A percentile compares a stretch with the other conserved stretches of the same genome.
phyloP scores from a whole-genome alignment of 2,113 vertebrate species.

The Phalacrocorax aristotelis region DNA sequence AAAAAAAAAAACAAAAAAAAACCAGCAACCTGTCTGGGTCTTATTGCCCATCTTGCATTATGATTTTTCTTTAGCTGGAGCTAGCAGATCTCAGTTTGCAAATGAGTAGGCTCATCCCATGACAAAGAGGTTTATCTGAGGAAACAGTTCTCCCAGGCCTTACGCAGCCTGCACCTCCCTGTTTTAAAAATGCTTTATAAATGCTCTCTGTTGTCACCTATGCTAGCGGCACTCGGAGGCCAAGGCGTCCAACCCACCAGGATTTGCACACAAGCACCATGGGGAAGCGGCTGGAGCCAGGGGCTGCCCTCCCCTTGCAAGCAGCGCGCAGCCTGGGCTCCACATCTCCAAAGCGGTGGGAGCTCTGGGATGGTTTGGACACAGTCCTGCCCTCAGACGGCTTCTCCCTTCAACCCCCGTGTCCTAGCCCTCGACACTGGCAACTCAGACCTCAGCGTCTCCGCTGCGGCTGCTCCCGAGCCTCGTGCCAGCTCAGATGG shows the following conservation, averaged over 20 bases:
- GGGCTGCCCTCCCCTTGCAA: too few species aligned
- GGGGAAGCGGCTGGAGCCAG: not conserved
- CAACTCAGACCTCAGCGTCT: not conserved
- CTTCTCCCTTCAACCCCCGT: not conserved
- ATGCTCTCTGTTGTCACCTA: not conserved
- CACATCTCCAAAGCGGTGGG: not conserved
- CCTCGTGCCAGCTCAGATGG: fast-evolving
- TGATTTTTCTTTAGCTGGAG: not conserved
- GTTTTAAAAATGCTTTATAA: not conserved
- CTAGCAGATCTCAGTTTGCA: not conserved
- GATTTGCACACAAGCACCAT: too few species aligned
- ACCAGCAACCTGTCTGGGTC: not conserved
- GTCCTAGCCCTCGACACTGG: fast-evolving
- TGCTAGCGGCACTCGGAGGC: fast-evolving
- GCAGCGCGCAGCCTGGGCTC: not conserved
- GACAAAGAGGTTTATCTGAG: not conserved
- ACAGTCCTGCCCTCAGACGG: not conserved
- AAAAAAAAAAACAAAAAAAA: not conserved
- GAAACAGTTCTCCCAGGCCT: not conserved
- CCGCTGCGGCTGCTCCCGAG: not conserved
- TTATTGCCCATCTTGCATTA: not conserved
- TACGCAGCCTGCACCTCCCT: not conserved
- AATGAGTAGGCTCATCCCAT: not conserved
- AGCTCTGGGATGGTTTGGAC: too few species aligned
- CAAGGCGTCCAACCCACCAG: not conserved